A percentile compares a stretch with the other conserved stretches of the same genome.
Evolutionary conservation across 2,797 vertebrate species (phyloP).

Genomic region (Acanthurus lineatus): DNA sequence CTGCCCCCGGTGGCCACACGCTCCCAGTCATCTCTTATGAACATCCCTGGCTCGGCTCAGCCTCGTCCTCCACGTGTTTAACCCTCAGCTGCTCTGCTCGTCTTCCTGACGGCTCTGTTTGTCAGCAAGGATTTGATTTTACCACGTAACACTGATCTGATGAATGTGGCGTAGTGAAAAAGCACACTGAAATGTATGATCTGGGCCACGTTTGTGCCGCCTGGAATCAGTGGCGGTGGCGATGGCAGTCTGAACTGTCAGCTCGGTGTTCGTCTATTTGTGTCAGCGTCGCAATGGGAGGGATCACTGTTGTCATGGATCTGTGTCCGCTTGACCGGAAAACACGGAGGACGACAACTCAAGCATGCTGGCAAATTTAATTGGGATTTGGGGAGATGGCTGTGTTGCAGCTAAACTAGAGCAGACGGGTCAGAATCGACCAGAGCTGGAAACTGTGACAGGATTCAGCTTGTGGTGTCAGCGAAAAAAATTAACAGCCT

Average conservation of each 20-base stretch:
- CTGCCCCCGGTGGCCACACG: constrained; percentile 39
- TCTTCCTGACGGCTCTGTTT: constrained; percentile 14
- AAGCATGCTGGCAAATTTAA: constrained; percentile 40
- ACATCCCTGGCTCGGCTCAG: background rate
- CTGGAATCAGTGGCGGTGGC: constrained; percentile 30
- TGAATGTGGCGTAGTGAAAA: background rate
- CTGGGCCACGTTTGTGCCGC: constrained; percentile 9
- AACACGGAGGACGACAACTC: constrained; percentile 36
- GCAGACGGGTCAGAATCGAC: constrained; percentile 31
- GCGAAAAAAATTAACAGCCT: constrained; percentile 1
- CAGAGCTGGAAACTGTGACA: background rate
- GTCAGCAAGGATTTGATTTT: constrained; percentile 15
- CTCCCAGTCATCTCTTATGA: constrained; percentile 48
- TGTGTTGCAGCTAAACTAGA: constrained; percentile 26
- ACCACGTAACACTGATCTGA: constrained; percentile 24
- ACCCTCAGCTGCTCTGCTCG: constrained; percentile 18
- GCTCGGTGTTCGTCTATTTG: constrained; percentile 31
- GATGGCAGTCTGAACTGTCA: constrained; percentile 16
- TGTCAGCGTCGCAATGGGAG: constrained; percentile 30
- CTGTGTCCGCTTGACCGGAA: constrained; percentile 41
- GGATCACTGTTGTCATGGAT: constrained; percentile 29
- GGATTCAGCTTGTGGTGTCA: background rate
- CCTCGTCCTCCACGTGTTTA: constrained; percentile 30
- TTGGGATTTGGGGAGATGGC: constrained; percentile 37
- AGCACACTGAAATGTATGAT: background rate